Percentiles rank a stretch among this genome's conserved stretches.
These are phyloP conservation scores for Onchidella celtica DNA, from an alignment of 2,888 invertebrate genomes.

Conservation along the genomic window DNA sequence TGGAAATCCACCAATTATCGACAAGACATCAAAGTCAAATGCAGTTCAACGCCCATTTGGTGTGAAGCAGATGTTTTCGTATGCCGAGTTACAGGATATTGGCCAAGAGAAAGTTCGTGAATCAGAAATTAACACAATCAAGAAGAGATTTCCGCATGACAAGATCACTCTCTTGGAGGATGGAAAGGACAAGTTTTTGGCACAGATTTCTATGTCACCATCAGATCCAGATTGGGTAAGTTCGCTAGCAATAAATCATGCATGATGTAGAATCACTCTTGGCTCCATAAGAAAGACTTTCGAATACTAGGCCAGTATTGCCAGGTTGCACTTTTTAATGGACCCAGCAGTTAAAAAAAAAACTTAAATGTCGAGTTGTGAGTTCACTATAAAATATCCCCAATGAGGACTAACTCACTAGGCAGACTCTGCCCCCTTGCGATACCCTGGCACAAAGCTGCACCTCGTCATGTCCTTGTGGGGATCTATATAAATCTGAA, in stretches of 20 bases:
- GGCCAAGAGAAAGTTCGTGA: slow-evolving; percentile 61
- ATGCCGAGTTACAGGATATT: slow-evolving; percentile 52
- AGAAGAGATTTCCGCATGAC: slow-evolving; percentile 70
- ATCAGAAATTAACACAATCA: slow-evolving; percentile 70
- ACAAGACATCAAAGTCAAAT: neutral
- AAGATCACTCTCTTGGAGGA: slow-evolving; percentile 59
- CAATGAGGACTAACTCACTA: too few species aligned
- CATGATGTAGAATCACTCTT: neutral
- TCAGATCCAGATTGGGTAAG: slow-evolving; percentile 79
- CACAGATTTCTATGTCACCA: slow-evolving; percentile 64
- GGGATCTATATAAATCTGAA: too few species aligned
- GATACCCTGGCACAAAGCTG: too few species aligned
- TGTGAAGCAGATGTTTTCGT: neutral
- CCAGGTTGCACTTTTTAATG: too few species aligned
- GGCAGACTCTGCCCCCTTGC: too few species aligned
- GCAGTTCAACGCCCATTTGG: neutral
- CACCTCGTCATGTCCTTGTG: too few species aligned
- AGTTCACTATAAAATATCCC: too few species aligned
- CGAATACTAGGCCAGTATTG: neutral
- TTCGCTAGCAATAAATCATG: neutral
- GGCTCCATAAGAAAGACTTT: too few species aligned
- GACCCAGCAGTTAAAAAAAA: too few species aligned
- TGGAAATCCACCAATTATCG: neutral
- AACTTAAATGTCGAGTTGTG: neutral
- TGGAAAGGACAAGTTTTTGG: slow-evolving; percentile 54